phyloP scores from a whole-genome alignment of 1,140 invertebrate genomes.

The Procambarus clarkii region DNA sequence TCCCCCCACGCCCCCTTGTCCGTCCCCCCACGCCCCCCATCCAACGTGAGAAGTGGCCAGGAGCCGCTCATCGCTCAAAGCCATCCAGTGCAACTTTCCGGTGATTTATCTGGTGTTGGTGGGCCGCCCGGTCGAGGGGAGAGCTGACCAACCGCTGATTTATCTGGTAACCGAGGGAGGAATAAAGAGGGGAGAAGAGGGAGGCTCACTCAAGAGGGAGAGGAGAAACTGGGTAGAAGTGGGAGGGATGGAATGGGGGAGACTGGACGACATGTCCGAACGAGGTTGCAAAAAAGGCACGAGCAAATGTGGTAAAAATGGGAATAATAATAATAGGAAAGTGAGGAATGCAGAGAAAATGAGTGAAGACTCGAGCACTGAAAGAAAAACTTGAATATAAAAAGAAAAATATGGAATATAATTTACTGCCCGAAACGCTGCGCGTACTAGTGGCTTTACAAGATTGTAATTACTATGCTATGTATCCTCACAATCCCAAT shows the following conservation, averaged over 20 bases:
- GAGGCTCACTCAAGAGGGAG: too few relatives aligned
- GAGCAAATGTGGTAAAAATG: too few relatives aligned
- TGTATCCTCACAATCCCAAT: too few relatives aligned
- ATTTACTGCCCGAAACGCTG: too few relatives aligned
- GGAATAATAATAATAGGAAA: too few relatives aligned
- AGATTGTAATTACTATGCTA: too few relatives aligned
- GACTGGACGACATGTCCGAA: too few relatives aligned
- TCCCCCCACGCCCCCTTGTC: neutral
- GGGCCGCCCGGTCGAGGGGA: neutral
- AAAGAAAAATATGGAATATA: neutral
- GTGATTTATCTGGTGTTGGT: conserved; percentile 37
- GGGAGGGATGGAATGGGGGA: too few relatives aligned
- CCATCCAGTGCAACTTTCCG: conserved; percentile 39
- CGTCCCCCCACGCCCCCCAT: neutral
- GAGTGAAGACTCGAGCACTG: neutral
- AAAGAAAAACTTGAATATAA: neutral
- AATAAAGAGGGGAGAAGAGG: neutral
- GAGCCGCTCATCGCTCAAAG: neutral
- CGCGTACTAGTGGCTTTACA: too few relatives aligned
- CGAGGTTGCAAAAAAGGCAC: too few relatives aligned
- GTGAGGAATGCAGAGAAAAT: neutral
- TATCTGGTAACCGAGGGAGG: neutral
- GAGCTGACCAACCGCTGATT: neutral
- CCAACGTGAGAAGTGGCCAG: conserved; percentile 20
- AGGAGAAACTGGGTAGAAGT: too few relatives aligned